These are phyloP conservation scores for Galemys pyrenaicus DNA, from an alignment of 2,113 vertebrate species.

Conservation along the genomic window DNA sequence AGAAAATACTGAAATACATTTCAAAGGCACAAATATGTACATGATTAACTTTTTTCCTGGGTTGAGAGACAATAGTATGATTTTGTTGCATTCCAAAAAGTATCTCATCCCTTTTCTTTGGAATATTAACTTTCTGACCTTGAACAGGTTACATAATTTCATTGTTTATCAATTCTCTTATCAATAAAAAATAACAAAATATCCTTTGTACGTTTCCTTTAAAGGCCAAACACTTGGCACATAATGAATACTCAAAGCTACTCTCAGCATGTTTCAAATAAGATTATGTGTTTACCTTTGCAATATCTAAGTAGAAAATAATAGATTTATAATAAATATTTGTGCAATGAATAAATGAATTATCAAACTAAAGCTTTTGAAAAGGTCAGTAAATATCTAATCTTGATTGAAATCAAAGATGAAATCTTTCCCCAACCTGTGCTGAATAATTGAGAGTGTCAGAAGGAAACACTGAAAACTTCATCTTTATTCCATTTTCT, in stretches of 20 bases:
- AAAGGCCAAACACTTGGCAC: not conserved
- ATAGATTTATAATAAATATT: not conserved
- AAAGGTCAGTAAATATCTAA: not conserved
- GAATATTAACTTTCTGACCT: not conserved
- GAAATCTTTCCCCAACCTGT: not conserved
- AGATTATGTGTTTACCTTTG: not conserved
- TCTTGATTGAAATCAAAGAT: not conserved
- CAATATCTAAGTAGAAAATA: not conserved
- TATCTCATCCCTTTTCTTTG: not conserved
- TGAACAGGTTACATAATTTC: not conserved
- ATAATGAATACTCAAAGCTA: not conserved
- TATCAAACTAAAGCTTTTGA: not conserved
- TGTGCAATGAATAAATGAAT: not conserved
- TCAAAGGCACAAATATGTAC: not conserved
- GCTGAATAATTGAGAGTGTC: not conserved
- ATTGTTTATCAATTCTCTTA: not conserved
- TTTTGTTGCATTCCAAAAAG: not conserved
- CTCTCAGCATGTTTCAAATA: not conserved
- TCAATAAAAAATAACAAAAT: not conserved
- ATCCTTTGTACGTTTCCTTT: not conserved
- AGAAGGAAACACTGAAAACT: not conserved
- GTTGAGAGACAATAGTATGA: not conserved
- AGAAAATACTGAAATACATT: not conserved
- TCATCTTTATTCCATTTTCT: not conserved
- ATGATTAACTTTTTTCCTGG: not conserved